Base-by-base conservation (phyloP, 2,113 vertebrate species). In the Tachysurus fulvidraco region DNA sequence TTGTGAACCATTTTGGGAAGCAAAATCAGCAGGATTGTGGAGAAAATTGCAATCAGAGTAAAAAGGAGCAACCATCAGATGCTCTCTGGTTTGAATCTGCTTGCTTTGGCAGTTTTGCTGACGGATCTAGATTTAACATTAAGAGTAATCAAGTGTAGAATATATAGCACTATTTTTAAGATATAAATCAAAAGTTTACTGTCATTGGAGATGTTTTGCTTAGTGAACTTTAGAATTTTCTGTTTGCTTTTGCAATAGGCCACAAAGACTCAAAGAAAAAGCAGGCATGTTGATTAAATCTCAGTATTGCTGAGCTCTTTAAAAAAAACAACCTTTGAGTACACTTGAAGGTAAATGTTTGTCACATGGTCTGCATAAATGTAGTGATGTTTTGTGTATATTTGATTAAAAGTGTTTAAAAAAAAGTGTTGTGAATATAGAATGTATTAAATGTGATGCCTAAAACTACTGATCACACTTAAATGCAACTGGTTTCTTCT, bases 401-500 rank as follows among this genome's bases (percentile, higher is more conserved):
- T 80, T 41, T 30, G 28, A 36, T 2, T 36, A 36, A 36, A 36
- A 36, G 36, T 36, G 36, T 36, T 2, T n/a, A n/a, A n/a, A 36
- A 36, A 36, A 36, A 36, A 2, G 36, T 36, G 36, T 36, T 36
- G 36, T 36, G 2, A 36, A 36, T 36, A 2, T 19, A 54, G 7
- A 67, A 65, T 86, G 19, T 85, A 46, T 71, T 54, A 59, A 64
- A 46, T 85, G 6, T 74, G 9, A 41, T 21, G 5, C 57, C 2
- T 36, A 21, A 78, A 78, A 62, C 57, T 14, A 9, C 25, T 65
- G 12, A 28, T 57, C 41, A 71, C 14, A 28, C 28, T 23, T 77
- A 82, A 85, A 54, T 50, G 52, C 44, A 73, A n/a, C 46, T 67
- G 69, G 52, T 88, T 86, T 83, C 71, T 87, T 87, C 69, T 87